Percentiles rank a stretch among this genome's conserved stretches.
phyloP scores from a whole-genome alignment of 2,888 invertebrate species.

The Buathra laborator region DNA sequence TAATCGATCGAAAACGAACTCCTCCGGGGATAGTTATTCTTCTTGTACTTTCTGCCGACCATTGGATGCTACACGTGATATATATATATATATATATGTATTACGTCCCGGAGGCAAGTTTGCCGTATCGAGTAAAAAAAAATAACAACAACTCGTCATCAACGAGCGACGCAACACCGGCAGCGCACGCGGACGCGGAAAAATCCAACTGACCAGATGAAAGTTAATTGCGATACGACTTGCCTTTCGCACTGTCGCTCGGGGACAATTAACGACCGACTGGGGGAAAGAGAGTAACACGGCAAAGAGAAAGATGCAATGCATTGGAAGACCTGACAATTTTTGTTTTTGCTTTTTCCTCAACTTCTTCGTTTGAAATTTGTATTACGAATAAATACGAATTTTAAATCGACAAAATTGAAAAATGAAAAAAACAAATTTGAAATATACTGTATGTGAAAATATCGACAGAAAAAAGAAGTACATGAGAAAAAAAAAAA shows the following conservation, averaged over 20 bases:
- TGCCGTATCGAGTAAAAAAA: not conserved
- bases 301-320: slow-evolving; percentile 12
- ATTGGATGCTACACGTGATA: not conserved
- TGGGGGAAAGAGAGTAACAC: slow-evolving; percentile 14
- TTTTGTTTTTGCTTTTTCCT: not conserved
- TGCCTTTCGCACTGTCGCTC: slow-evolving; percentile 45
- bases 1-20: slow-evolving; percentile 40
- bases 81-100: not conserved
- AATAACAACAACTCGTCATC: slow-evolving; percentile 26
- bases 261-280: slow-evolving; percentile 42
- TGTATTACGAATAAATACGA: not conserved
- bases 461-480: not conserved
- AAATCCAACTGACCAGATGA: slow-evolving; percentile 43
- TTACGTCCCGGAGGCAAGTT: not conserved
- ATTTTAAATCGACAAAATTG: not conserved
- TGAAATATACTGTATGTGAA: too few relatives aligned
- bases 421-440: not conserved
- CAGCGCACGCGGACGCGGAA: slow-evolving; percentile 36
- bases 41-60: slow-evolving; percentile 3
- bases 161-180: slow-evolving; percentile 17
- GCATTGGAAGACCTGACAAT: not conserved
- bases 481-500: not conserved
- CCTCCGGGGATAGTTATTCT: slow-evolving; percentile 29
- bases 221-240: slow-evolving; percentile 48
- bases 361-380: not conserved